Percentiles rank a stretch among this genome's conserved stretches.
Evolutionary conservation across 1,140 invertebrate species (phyloP).

Genomic region (Anadara kagoshimensis): DNA sequence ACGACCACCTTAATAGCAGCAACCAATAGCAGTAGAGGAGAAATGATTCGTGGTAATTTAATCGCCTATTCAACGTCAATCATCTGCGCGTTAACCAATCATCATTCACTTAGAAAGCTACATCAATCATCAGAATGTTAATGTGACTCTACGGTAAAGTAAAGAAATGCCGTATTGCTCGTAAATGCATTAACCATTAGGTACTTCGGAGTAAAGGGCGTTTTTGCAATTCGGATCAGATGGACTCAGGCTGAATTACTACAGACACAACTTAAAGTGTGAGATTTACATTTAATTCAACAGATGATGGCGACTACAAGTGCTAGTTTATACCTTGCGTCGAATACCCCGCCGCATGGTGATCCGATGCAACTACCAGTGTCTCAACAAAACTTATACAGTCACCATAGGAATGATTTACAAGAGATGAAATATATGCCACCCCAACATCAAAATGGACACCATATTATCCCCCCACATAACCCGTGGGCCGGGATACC

Average conservation of each 20-base stretch:
- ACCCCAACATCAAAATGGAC: conserved; percentile 78
- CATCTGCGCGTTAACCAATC: conserved; percentile 52
- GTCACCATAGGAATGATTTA: conserved; percentile 65
- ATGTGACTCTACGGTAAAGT: conserved; percentile 39
- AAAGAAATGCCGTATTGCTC: conserved; percentile 43
- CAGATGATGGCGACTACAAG: conserved; percentile 57
- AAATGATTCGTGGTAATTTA: conserved; percentile 50
- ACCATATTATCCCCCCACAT: conserved; percentile 78
- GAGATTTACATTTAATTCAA: conserved; percentile 22
- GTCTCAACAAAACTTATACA: conserved; percentile 49
- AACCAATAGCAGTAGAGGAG: conserved; percentile 40
- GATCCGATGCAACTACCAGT: conserved; percentile 47
- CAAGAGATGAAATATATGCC: conserved; percentile 96
- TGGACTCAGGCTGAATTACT: conserved; percentile 42
- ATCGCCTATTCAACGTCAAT: conserved; percentile 59
- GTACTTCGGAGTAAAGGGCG: conserved; percentile 39
- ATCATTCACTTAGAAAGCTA: conserved; percentile 7
- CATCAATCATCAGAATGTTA: conserved; percentile 55
- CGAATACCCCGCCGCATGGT: conserved; percentile 59
- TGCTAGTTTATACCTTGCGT: conserved; percentile 58
- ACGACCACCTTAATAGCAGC: background rate
- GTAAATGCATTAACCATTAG: conserved; percentile 61
- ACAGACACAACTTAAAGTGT: conserved; percentile 40
- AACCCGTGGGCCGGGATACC: conserved; percentile 85
- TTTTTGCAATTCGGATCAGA: conserved; percentile 64